phyloP scores from a whole-genome alignment of 2,888 invertebrate genomes.

The Mimumesa dahlbomi region DNA sequence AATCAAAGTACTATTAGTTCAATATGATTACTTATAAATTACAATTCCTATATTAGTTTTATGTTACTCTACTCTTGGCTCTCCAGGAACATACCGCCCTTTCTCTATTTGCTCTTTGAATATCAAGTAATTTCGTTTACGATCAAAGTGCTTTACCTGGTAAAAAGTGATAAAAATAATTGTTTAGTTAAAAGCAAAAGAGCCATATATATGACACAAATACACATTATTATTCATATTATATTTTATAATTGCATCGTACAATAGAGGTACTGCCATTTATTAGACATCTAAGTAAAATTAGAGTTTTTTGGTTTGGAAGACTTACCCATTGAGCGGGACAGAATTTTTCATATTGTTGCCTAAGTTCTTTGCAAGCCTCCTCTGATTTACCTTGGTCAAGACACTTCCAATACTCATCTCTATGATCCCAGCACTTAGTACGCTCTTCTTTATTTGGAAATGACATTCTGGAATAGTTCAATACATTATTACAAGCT shows the following conservation, averaged over 20 bases:
- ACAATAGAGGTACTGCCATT: no score
- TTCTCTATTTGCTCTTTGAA: conserved; percentile 94
- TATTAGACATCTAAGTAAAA: not conserved
- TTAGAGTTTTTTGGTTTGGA: not conserved
- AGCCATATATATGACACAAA: not conserved
- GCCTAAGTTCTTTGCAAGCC: conserved; percentile 87
- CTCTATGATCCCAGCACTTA: conserved; percentile 92
- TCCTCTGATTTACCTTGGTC: conserved; percentile 85
- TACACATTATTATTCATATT: no score
- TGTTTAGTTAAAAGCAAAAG: conserved; percentile 18
- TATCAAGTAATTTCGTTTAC: conserved; percentile 92
- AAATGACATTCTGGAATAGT: conserved; percentile 86
- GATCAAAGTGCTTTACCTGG: conserved; percentile 94
- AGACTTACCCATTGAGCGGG: conserved; percentile 90
- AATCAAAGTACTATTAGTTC: conserved; percentile 49
- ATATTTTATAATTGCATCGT: no score
- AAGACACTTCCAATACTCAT: conserved; percentile 94
- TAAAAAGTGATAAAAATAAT: conserved; percentile 52
- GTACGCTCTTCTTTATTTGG: conserved; percentile 89
- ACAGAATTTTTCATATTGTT: conserved; percentile 89
- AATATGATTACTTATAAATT: conserved; percentile 46
- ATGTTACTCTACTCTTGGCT: conserved; percentile 58
- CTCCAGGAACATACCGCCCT: conserved; percentile 91
- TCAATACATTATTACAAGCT: no score
- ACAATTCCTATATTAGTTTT: conserved; percentile 56